Percentiles rank a stretch among this genome's conserved stretches.
phyloP scores from a whole-genome alignment of 2,113 vertebrate genomes.

The pig (Sus scrofa) region DNA sequence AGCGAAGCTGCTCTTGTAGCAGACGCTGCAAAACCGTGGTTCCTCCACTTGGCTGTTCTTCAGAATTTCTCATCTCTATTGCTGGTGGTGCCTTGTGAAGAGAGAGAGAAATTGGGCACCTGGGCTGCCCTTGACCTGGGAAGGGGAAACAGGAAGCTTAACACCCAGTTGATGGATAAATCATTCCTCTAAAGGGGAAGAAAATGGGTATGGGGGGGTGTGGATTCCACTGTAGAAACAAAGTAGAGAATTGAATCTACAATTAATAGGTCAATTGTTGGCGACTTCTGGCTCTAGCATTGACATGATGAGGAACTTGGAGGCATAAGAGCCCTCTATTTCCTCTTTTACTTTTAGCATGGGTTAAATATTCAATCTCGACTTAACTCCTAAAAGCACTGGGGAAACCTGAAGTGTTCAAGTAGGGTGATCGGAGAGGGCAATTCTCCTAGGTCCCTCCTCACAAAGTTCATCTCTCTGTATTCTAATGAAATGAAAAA shows the following conservation, averaged over 20 bases:
- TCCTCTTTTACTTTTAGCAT: constrained; percentile 52
- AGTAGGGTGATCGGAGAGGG: not conserved
- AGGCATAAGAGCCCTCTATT: not conserved
- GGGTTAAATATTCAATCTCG: constrained; percentile 53
- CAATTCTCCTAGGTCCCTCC: constrained; percentile 32
- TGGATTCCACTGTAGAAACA: constrained; percentile 61
- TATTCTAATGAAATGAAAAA: constrained; percentile 59
- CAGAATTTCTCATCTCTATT: constrained; percentile 97
- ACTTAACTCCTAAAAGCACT: constrained; percentile 57
- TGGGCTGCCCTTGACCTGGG: constrained; percentile 92
- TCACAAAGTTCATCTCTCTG: constrained; percentile 18
- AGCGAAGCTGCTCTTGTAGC: constrained; percentile 98
- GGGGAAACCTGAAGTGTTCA: constrained; percentile 35
- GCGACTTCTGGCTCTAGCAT: constrained; percentile 51
- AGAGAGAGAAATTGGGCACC: constrained; percentile 92
- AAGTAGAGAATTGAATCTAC: constrained; percentile 55
- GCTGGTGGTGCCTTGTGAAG: constrained; percentile 89
- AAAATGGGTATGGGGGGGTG: constrained; percentile 46
- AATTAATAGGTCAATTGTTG: constrained; percentile 42
- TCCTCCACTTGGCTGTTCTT: constrained; percentile 92
- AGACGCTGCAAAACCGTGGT: constrained; percentile 97
- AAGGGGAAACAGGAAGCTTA: constrained; percentile 85
- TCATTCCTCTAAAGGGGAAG: constrained; percentile 69
- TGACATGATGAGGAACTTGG: constrained; percentile 36
- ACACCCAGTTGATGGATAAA: constrained; percentile 77